These are phyloP conservation scores for Steatornis caripensis DNA, from an alignment of 2,113 vertebrate genomes.

Conservation along the genomic window DNA sequence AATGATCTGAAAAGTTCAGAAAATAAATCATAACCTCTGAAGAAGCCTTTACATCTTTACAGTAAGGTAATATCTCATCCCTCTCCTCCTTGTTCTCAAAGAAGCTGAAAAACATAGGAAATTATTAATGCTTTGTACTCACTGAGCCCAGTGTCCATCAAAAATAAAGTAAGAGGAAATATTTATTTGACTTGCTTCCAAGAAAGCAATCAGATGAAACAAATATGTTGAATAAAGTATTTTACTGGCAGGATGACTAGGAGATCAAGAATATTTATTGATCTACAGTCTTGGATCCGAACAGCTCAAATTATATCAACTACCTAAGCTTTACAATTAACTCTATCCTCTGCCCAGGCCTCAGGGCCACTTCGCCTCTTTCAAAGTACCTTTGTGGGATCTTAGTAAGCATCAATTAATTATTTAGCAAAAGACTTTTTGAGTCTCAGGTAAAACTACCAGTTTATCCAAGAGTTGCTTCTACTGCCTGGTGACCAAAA, in stretches of 20 bases:
- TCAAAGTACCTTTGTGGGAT: neutral
- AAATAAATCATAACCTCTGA: neutral
- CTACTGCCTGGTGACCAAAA: neutral
- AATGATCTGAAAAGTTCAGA: neutral
- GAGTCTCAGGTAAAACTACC: neutral
- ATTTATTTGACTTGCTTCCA: slow-evolving; percentile 57
- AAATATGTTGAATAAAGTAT: slow-evolving; percentile 15
- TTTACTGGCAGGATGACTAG: slow-evolving; percentile 57
- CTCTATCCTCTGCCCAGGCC: neutral
- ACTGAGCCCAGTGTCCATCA: neutral
- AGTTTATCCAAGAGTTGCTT: neutral
- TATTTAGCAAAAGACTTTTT: neutral
- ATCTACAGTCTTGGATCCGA: neutral
- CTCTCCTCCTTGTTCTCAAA: neutral
- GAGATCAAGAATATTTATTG: slow-evolving; percentile 32
- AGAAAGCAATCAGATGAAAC: slow-evolving; percentile 61
- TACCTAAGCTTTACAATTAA: neutral
- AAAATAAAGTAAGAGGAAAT: slow-evolving; percentile 27
- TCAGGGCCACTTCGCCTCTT: neutral
- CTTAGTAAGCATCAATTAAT: neutral
- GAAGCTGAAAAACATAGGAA: neutral
- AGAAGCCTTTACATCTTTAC: neutral
- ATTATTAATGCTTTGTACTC: neutral
- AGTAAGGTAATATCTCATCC: neutral
- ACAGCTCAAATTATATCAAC: neutral